phyloP scores from a whole-genome alignment of 30 jellyfish, hydroid and myxozoan species.

The Aurelia aurita region DNA sequence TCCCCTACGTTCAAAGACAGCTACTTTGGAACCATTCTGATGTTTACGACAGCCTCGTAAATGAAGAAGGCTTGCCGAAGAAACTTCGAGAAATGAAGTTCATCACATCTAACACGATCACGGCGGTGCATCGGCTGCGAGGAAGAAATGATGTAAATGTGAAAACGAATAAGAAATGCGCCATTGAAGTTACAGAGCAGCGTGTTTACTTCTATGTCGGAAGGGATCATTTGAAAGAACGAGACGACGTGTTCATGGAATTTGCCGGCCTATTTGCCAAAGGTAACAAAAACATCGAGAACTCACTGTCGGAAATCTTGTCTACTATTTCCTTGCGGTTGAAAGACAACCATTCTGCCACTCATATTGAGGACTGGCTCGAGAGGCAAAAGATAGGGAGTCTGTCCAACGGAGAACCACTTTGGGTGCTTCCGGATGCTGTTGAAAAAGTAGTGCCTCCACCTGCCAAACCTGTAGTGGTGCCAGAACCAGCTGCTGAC shows the following conservation, averaged over 20 bases:
- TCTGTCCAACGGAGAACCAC: neutral
- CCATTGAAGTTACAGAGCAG: conserved; percentile 24
- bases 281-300: conserved; percentile 12
- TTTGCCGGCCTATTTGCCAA: conserved; percentile 21
- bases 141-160: conserved; percentile 49
- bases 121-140: conserved; percentile 47
- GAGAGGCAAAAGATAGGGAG: neutral
- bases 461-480: neutral
- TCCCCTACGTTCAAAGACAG: conserved; percentile 69
- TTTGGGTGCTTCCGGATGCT: neutral
- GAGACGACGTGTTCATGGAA: conserved; percentile 48
- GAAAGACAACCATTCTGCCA: neutral
- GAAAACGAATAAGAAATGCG: conserved; percentile 11
- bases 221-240: conserved; percentile 18
- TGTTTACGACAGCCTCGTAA: conserved; percentile 26
- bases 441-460: neutral
- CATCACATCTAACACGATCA: conserved; percentile 51
- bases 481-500: neutral
- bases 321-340: neutral
- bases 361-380: neutral
- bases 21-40: conserved; percentile 11
- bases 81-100: conserved; percentile 24
- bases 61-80: conserved; percentile 16
- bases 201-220: conserved; percentile 30
- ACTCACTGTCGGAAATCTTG: conserved; percentile 16